These are phyloP conservation scores for Drosophila virilis DNA, from an alignment of 1,140 invertebrate genomes.

Conservation along the genomic window DNA sequence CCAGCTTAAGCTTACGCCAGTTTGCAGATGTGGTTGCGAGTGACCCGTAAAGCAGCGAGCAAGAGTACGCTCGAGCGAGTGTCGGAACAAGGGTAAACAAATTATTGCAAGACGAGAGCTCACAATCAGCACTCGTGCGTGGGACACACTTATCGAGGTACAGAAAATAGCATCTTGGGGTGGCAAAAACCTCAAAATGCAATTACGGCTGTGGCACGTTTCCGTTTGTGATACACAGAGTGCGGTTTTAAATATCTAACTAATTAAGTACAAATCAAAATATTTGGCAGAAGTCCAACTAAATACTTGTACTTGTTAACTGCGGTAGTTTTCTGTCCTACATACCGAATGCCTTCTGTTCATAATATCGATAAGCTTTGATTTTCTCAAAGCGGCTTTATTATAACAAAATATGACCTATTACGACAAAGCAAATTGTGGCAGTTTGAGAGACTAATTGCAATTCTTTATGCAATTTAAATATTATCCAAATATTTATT, in stretches of 20 bases:
- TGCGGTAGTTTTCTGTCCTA: not conserved
- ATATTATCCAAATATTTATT: no score
- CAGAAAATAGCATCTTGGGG: not conserved
- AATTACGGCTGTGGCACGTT: slow-evolving; percentile 37
- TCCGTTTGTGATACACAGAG: slow-evolving; percentile 6
- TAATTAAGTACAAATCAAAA: slow-evolving; percentile 50
- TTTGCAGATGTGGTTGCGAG: slow-evolving; percentile 19
- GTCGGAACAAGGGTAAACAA: slow-evolving; percentile 47
- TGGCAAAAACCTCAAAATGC: slow-evolving; percentile 44
- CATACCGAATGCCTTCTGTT: not conserved
- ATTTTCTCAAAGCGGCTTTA: not conserved
- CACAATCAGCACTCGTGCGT: slow-evolving; percentile 6
- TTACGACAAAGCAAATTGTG: not conserved
- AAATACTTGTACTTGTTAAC: not conserved
- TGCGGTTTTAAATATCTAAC: slow-evolving; percentile 16
- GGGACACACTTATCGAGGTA: not conserved
- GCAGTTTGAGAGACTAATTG: no score
- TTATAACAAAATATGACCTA: not conserved
- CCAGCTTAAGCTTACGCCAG: slow-evolving; percentile 37
- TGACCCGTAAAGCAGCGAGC: not conserved
- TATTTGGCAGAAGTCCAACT: slow-evolving; percentile 6
- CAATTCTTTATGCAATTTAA: no score
- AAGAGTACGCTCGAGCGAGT: not conserved
- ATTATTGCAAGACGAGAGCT: slow-evolving; percentile 31
- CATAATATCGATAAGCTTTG: no score